A percentile compares a stretch with the other conserved stretches of the same genome.
phyloP scores from a whole-genome alignment of 2,888 invertebrate genomes.

The Synanthedon formicaeformis region DNA sequence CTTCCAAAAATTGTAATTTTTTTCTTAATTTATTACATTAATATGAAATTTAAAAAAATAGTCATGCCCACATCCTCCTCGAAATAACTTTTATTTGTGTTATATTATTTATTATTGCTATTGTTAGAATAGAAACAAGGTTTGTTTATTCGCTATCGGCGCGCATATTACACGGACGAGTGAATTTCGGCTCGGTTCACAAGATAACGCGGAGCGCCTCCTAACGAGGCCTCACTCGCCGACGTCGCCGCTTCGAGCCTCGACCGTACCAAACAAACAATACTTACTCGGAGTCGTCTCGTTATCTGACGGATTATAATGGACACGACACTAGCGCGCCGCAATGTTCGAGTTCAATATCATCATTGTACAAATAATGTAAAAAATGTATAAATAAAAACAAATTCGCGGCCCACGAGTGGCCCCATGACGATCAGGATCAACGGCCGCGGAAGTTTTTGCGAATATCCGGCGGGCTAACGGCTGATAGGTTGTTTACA shows the following conservation, averaged over 20 bases:
- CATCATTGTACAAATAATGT: slow-evolving; percentile 26
- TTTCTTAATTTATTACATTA: no score
- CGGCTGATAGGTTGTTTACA: slow-evolving; percentile 17
- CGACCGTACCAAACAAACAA: slow-evolving; percentile 51
- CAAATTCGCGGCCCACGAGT: slow-evolving; percentile 30
- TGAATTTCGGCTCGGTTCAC: slow-evolving; percentile 44
- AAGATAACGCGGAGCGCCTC: slow-evolving; percentile 57
- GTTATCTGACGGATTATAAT: slow-evolving; percentile 37
- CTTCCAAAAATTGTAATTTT: no score
- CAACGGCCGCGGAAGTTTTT: slow-evolving; percentile 47
- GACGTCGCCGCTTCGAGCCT: slow-evolving; percentile 18
- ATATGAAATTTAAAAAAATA: no score
- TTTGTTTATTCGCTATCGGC: slow-evolving; percentile 28
- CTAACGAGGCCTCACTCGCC: slow-evolving; percentile 50
- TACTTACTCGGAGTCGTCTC: slow-evolving; percentile 22
- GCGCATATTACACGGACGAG: slow-evolving; percentile 45
- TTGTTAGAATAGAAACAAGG: neutral
- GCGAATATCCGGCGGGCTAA: slow-evolving; percentile 36
- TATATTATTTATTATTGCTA: no score
- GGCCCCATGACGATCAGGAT: slow-evolving; percentile 30
- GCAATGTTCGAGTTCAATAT: slow-evolving; percentile 30
- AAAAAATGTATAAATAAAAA: slow-evolving; percentile 29
- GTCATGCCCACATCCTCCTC: no score
- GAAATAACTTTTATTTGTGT: no score
- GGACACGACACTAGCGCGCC: slow-evolving; percentile 10